Evolutionary conservation across 2,888 invertebrate species (phyloP).

Genomic region (Sisyra nigra): DNA sequence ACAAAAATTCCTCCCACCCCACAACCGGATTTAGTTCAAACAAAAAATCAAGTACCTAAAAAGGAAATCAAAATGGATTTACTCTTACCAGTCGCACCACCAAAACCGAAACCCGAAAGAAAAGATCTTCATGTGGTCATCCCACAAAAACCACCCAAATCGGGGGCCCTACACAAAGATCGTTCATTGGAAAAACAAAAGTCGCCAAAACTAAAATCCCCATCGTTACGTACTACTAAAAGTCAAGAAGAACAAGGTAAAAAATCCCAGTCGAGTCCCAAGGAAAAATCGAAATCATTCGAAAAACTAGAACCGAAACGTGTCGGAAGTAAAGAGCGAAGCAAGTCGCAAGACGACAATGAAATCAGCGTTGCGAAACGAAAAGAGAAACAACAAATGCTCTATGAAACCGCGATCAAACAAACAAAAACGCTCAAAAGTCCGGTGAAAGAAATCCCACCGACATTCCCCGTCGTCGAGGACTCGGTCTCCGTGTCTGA

Average conservation of each 20-base stretch:
- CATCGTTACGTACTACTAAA: conserved; percentile 30
- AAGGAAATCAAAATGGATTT: conserved; percentile 5
- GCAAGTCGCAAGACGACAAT: conserved; percentile 56
- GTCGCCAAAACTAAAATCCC: conserved; percentile 25
- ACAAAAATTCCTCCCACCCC: conserved; percentile 15
- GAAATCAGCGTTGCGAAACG: conserved; percentile 55
- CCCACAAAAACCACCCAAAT: conserved; percentile 5
- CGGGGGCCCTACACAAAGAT: conserved; percentile 23
- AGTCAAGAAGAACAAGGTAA: conserved; percentile 42
- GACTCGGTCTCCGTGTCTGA: conserved; percentile 57
- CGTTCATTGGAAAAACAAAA: conserved; percentile 32
- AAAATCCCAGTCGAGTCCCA: conserved; percentile 28
- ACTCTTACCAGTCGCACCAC: neutral
- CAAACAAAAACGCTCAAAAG: conserved; percentile 58
- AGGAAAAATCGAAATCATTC: conserved; percentile 51
- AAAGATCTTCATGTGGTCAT: neutral
- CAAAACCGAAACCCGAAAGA: neutral
- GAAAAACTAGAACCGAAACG: conserved; percentile 46
- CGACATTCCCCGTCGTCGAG: conserved; percentile 54
- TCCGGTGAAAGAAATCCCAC: conserved; percentile 54
- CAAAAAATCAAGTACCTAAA: neutral
- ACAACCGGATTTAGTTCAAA: conserved; percentile 12
- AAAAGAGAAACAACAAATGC: conserved; percentile 56
- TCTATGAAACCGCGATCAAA: conserved; percentile 59
- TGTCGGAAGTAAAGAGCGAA: conserved; percentile 41